Percentiles rank a stretch among this genome's conserved stretches.
Conservation (phyloP, 2,113 vertebrate species). For the Mola mola region DNA sequence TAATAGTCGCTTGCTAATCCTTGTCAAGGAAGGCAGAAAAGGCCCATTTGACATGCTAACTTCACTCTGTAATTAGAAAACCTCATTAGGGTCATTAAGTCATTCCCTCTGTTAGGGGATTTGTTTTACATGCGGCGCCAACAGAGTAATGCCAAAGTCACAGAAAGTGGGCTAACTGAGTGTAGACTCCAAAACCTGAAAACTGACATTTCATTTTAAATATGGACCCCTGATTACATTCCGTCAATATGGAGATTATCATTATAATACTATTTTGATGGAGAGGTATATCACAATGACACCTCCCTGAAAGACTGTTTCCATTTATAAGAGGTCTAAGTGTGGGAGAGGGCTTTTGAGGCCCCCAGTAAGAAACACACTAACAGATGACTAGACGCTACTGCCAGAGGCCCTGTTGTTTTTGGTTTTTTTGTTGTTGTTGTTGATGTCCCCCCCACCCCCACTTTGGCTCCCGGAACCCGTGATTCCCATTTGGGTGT, state of each 20-base stretch:
- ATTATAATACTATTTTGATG: constrained; percentile 21
- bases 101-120: constrained; percentile 72
- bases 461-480: constrained; percentile 71
- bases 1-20: constrained; percentile 77
- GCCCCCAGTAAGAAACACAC: constrained; percentile 64
- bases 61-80: constrained; percentile 78
- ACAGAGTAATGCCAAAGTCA: constrained; percentile 34
- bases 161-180: constrained; percentile 23
- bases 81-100: constrained; percentile 82
- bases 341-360: constrained; percentile 46
- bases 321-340: constrained; percentile 73
- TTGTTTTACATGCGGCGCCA: constrained; percentile 75
- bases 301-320: constrained; percentile 64
- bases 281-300: constrained; percentile 56
- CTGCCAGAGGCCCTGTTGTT: constrained; percentile 51
- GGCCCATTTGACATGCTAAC: constrained; percentile 77
- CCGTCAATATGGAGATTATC: too few relatives aligned
- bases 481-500: constrained; percentile 77
- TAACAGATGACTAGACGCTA: constrained; percentile 76
- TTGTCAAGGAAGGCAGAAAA: constrained; percentile 70
- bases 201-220: too few relatives aligned
- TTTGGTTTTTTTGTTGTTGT: constrained; percentile 4
- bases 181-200: not conserved
- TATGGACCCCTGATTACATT: too few relatives aligned
- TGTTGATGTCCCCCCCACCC: too few relatives aligned